A percentile compares a stretch with the other conserved stretches of the same genome.
phyloP scores from a whole-genome alignment of 2,113 vertebrate genomes.

The Hippocampus comes region DNA sequence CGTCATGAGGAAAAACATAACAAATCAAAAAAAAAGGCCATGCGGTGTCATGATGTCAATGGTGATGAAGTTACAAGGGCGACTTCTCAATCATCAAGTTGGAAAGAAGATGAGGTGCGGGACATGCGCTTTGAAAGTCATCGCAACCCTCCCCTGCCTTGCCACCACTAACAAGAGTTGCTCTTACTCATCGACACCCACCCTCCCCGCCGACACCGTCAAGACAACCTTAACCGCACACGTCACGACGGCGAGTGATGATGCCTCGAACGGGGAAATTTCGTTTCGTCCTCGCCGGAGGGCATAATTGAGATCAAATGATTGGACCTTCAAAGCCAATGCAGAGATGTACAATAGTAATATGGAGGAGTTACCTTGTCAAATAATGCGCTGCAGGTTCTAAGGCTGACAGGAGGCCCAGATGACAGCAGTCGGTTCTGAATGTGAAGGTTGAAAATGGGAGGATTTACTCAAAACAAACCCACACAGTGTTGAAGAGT shows the following conservation, averaged over 20 bases:
- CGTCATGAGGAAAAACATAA: no score
- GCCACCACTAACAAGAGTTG: constrained; percentile 9
- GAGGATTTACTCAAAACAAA: constrained; percentile 72
- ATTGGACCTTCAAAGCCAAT: constrained; percentile 48
- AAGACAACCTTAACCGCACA: background rate
- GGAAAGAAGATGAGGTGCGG: constrained; percentile 46
- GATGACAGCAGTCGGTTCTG: constrained; percentile 82
- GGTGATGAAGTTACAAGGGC: constrained; percentile 49
- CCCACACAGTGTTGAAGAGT: constrained; percentile 61
- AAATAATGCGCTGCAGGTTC: constrained; percentile 78
- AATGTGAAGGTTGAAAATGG: constrained; percentile 75
- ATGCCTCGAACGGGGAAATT: constrained; percentile 28
- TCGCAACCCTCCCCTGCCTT: constrained; percentile 57
- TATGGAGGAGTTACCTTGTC: constrained; percentile 78
- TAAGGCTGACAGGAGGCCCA: constrained; percentile 79
- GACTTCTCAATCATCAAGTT: constrained; percentile 26
- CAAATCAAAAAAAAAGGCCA: constrained; percentile 28
- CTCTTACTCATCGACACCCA: background rate
- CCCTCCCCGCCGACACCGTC: constrained; percentile 15
- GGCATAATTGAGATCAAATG: constrained; percentile 17
- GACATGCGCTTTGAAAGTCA: constrained; percentile 61
- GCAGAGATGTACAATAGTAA: constrained; percentile 60
- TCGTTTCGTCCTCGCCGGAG: constrained; percentile 19
- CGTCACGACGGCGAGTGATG: constrained; percentile 41
- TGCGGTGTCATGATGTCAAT: constrained; percentile 51